Percentiles rank a stretch among this genome's conserved stretches.
Conservation (phyloP, 2,797 vertebrate species). For the Sebastolobus altivelis region DNA sequence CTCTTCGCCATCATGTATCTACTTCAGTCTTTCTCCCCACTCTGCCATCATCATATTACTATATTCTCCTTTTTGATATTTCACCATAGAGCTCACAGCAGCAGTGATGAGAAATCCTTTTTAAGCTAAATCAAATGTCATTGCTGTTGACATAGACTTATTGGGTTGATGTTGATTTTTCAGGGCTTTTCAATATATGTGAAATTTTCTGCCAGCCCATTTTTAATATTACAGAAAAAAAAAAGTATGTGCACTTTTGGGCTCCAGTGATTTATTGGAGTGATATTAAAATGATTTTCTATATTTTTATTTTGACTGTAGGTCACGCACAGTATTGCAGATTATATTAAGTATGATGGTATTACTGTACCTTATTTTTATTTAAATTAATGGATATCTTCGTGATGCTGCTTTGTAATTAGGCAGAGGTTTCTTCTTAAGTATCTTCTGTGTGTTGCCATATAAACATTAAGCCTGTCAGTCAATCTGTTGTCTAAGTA, state of each 20-base stretch:
- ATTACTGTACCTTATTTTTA: not conserved
- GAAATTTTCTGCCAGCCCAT: constrained; percentile 69
- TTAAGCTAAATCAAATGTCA: constrained; percentile 87
- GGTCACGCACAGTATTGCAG: constrained; percentile 31
- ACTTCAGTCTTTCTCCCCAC: constrained; percentile 8
- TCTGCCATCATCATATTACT: constrained; percentile 32
- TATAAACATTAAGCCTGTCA: constrained; percentile 26
- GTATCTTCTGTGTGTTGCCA: not conserved
- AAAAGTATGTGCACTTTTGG: constrained; percentile 63
- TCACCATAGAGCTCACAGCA: constrained; percentile 54
- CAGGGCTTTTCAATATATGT: constrained; percentile 78
- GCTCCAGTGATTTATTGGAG: constrained; percentile 76
- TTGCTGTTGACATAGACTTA: constrained; percentile 84
- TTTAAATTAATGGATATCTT: constrained; percentile 3
- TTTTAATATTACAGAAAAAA: constrained; percentile 81
- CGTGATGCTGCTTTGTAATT: not conserved
- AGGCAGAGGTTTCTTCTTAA: not conserved
- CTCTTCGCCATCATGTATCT: constrained; percentile 19
- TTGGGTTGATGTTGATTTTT: constrained; percentile 82
- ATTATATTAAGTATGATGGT: constrained; percentile 35
- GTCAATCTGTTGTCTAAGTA: constrained; percentile 35
- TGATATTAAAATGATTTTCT: constrained; percentile 77
- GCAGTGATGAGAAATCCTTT: constrained; percentile 76
- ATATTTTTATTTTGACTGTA: constrained; percentile 55
- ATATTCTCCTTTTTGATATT: constrained; percentile 49